These are phyloP conservation scores for Gallinago jamesoni DNA, from an alignment of 2,113 vertebrate species.

Conservation along the genomic window DNA sequence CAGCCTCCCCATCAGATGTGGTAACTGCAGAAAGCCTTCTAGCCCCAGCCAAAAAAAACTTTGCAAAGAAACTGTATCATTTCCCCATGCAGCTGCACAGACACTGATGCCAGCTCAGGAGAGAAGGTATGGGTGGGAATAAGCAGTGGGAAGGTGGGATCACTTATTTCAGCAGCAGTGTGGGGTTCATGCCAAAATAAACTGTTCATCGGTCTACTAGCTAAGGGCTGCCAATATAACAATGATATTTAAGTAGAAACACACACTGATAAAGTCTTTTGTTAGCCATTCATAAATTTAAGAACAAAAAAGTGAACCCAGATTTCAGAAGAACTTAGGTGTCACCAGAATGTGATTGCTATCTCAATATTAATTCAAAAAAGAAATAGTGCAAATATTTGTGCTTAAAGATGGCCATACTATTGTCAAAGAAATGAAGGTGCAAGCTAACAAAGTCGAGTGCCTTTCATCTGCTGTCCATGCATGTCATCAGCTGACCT, in stretches of 20 bases:
- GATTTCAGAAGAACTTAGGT: not conserved
- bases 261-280: not conserved
- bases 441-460: not conserved
- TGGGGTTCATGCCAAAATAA: slow-evolving; percentile 27
- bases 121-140: not conserved
- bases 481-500: not conserved
- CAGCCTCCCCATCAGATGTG: not conserved
- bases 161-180: not conserved
- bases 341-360: not conserved
- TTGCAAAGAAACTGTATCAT: not conserved
- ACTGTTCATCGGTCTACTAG: not conserved
- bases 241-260: not conserved
- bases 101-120: not conserved
- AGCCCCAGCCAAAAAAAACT: not conserved
- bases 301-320: not conserved
- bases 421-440: not conserved
- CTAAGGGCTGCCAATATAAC: not conserved
- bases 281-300: not conserved
- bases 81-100: not conserved
- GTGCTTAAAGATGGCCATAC: not conserved
- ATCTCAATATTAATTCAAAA: not conserved
- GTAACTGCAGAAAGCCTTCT: not conserved
- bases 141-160: not conserved
- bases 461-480: not conserved
- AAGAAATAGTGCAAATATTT: not conserved